Base-by-base conservation (phyloP, 2,113 vertebrate species). In the Jaculus jaculus region DNA sequence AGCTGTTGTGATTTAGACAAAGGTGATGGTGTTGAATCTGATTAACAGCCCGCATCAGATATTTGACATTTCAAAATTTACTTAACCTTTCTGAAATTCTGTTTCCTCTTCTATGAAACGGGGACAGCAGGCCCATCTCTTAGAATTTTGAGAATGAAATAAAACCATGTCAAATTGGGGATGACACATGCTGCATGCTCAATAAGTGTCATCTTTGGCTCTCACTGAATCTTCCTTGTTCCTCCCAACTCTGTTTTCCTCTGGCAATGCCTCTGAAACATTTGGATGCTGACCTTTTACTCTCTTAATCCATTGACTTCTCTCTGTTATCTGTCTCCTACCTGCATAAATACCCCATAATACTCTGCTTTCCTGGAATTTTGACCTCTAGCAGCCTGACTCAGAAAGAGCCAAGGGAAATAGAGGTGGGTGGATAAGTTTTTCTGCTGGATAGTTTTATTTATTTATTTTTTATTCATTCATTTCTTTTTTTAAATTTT, bases 31-130 rank as follows among this genome's bases (percentile, higher is more conserved):
- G 7, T 30, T 69, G 37, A 84, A 20, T 82, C 83, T 88, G 74
- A 54, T 28, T 77, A 82, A 92, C 24, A 87, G 34, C 30, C 61
- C 39, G 32, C 5, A 68, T n/a, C 21, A 32, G 73, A 63, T 39
- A 51, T 61, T 71, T 81, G 86, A 81, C 30, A 68, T 93, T 84
- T 90, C 87, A 32, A 51, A 93, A 63, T 28, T 63, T 71, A 18
- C 34, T 75, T 88, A 87, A 58, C 47, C 30, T 90, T 93, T 92
- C 63, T 77, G 63, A 79, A 26, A 60, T 90, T 71, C 39, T 61
- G 39, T 80, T 85, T 87, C 66, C 16, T 92, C 37, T 78, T 69
- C 28, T 71, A 42, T 80, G 54, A 74, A 80, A 32, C 60, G 37
- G 68, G 54, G 18, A 78, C 82, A 58, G 32, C 13, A 47, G 58